Evolutionary conservation across 2,888 invertebrate species (phyloP).

Genomic region (Ferrisia virgata): DNA sequence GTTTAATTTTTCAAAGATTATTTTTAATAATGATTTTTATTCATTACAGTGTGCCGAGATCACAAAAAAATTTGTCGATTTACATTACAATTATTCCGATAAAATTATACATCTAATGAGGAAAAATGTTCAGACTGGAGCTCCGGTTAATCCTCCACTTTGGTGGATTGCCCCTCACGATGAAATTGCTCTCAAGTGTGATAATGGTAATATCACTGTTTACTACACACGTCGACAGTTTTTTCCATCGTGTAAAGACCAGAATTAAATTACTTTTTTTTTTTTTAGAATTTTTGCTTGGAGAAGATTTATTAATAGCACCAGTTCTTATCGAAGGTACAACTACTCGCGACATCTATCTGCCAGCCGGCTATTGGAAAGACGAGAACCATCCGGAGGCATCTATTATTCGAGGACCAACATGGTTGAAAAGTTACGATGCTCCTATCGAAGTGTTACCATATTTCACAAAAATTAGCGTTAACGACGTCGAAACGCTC

Average conservation of each 20-base stretch:
- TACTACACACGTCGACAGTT: no score
- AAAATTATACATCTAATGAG: slow-evolving; percentile 64
- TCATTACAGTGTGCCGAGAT: slow-evolving; percentile 63
- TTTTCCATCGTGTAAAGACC: no score
- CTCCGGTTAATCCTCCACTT: slow-evolving; percentile 74
- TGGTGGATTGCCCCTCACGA: slow-evolving; percentile 81
- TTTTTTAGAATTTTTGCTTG: slow-evolving; percentile 71
- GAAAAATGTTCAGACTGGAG: slow-evolving; percentile 60
- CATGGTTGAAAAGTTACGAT: slow-evolving; percentile 62
- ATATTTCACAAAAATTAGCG: slow-evolving; percentile 58
- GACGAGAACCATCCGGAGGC: slow-evolving; percentile 53
- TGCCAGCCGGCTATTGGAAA: slow-evolving; percentile 72
- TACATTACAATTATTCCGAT: slow-evolving; percentile 63
- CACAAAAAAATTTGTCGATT: slow-evolving; percentile 62
- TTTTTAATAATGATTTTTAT: no score
- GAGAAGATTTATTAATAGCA: slow-evolving; percentile 72
- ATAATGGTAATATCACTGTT: slow-evolving; percentile 52
- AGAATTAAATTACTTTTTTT: neutral
- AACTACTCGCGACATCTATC: slow-evolving; percentile 65
- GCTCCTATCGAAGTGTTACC: slow-evolving; percentile 69
- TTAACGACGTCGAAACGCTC: neutral
- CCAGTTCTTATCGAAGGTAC: slow-evolving; percentile 68
- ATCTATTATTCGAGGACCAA: slow-evolving; percentile 58
- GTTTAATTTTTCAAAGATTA: no score
- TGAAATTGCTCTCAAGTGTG: slow-evolving; percentile 57